phyloP scores from a whole-genome alignment of 2,113 vertebrate genomes.

The Tympanuchus pallidicinctus region DNA sequence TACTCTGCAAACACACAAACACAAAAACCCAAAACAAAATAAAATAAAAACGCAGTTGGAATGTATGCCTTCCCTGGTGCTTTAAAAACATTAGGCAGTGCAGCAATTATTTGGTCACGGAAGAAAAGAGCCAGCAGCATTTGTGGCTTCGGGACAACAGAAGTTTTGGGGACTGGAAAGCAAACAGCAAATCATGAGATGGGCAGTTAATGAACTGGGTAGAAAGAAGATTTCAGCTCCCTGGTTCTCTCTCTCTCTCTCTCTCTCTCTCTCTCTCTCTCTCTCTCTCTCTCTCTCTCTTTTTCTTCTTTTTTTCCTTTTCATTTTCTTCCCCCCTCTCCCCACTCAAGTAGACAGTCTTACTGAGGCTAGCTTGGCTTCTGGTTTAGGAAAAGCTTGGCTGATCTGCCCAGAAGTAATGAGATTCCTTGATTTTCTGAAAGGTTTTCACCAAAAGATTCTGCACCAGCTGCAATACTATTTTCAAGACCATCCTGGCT shows the following conservation, averaged over 20 bases:
- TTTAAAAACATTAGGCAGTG: neutral
- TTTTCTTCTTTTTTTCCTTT: neutral
- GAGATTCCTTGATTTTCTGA: neutral
- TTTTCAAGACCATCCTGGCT: neutral
- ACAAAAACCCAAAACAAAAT: neutral
- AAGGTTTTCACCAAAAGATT: neutral
- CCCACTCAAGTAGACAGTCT: neutral
- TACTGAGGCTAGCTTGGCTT: neutral
- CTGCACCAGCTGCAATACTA: neutral
- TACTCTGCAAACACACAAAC: neutral
- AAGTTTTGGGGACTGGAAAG: neutral
- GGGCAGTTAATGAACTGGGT: neutral
- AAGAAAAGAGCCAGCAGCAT: neutral
- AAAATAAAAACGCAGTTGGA: neutral
- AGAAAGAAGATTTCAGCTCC: neutral
- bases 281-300: neutral
- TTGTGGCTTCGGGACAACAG: neutral
- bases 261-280: neutral
- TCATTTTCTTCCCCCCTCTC: neutral
- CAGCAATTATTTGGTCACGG: neutral
- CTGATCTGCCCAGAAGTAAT: neutral
- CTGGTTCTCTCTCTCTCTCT: neutral
- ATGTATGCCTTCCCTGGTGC: neutral
- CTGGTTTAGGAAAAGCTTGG: neutral
- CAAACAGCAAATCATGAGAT: neutral